These are phyloP conservation scores for Tarsius wallacei DNA, from an alignment of 2,797 vertebrate genomes.

Conservation along the genomic window DNA sequence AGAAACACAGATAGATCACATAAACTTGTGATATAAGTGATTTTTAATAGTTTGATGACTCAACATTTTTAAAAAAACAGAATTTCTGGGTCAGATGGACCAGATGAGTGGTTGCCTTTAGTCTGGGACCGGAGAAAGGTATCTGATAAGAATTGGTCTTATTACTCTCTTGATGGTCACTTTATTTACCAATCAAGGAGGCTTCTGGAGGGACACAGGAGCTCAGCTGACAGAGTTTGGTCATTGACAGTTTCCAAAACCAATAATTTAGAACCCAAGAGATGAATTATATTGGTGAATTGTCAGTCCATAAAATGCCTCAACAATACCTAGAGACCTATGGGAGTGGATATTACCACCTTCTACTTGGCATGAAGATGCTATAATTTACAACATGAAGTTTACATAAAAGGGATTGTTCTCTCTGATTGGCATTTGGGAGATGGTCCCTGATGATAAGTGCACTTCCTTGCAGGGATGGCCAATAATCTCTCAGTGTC, in stretches of 20 bases:
- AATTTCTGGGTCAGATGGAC: conserved; percentile 27
- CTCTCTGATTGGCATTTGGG: conserved; percentile 58
- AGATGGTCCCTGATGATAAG: conserved; percentile 59
- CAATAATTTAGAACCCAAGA: conserved; percentile 47
- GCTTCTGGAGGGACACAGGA: background rate
- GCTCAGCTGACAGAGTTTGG: background rate
- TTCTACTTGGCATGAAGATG: conserved; percentile 30
- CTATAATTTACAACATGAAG: conserved; percentile 53
- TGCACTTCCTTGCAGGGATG: conserved; percentile 16
- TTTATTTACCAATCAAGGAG: background rate
- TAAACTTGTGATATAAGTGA: background rate
- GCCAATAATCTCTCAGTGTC: conserved; percentile 68
- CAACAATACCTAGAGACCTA: background rate
- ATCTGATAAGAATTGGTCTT: background rate
- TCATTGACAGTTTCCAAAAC: background rate
- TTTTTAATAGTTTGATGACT: conserved; percentile 46
- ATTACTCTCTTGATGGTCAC: conserved; percentile 6
- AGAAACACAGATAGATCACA: background rate
- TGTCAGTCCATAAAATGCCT: background rate
- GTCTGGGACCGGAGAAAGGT: conserved; percentile 27
- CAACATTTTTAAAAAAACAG: conserved; percentile 62
- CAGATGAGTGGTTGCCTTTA: conserved; percentile 5
- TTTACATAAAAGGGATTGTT: conserved; percentile 61
- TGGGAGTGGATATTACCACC: background rate
- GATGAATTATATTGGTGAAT: background rate